phyloP scores from a whole-genome alignment of 2,797 vertebrate species.

The Apodemus agrarius region DNA sequence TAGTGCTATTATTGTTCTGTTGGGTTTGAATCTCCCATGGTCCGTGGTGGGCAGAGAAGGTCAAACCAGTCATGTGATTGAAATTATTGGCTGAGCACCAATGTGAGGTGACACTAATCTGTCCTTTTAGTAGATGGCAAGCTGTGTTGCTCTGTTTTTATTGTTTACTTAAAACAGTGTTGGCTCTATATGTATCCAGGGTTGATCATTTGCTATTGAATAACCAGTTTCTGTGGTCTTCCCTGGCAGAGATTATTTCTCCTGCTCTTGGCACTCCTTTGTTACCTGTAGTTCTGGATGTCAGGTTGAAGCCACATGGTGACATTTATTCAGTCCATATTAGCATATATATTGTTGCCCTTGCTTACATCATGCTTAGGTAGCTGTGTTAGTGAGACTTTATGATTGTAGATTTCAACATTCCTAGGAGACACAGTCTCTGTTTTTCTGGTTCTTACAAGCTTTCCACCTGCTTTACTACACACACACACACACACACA shows the following conservation, averaged over 20 bases:
- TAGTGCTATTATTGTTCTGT: constrained; percentile 11
- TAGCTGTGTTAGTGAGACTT: not conserved
- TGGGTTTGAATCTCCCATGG: constrained; percentile 23
- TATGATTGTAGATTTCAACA: not conserved
- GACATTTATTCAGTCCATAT: not conserved
- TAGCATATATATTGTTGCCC: not conserved
- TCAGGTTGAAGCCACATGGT: not conserved
- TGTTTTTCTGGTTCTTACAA: not conserved
- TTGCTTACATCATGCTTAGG: not conserved
- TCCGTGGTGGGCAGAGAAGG: constrained; percentile 12
- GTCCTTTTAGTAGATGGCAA: not conserved
- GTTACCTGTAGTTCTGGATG: not conserved
- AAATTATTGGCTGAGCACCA: not conserved
- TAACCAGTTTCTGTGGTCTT: not conserved
- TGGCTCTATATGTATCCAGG: not conserved
- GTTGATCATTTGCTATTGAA: not conserved
- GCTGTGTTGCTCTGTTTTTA: not conserved
- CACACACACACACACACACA: not conserved
- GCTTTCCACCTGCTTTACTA: not conserved
- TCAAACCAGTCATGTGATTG: not conserved
- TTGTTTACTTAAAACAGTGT: not conserved
- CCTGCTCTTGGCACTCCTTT: not conserved
- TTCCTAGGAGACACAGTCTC: not conserved
- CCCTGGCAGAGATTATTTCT: not conserved
- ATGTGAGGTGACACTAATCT: not conserved